Percentiles rank a stretch among this genome's conserved stretches.
phyloP scores from a whole-genome alignment of 2,113 vertebrate species.

The Rhizomys pruinosus region DNA sequence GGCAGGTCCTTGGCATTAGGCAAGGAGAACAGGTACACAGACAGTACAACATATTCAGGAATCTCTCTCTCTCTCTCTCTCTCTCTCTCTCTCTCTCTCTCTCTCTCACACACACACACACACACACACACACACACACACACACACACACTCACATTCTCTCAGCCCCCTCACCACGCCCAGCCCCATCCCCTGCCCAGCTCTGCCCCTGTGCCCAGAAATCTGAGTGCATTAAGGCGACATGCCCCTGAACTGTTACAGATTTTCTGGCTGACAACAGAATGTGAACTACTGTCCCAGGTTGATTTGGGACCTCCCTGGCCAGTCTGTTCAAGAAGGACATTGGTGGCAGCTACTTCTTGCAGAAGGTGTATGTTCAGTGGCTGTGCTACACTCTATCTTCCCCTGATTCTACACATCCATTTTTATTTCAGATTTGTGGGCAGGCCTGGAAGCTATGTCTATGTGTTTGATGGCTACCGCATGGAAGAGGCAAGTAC shows the following conservation, averaged over 20 bases:
- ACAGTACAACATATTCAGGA: neutral
- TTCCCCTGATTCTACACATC: conserved; percentile 1
- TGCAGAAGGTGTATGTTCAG: neutral
- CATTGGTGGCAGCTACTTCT: neutral
- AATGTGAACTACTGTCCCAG: neutral
- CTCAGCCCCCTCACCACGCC: neutral
- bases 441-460: conserved; percentile 94
- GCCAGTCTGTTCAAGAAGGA: neutral
- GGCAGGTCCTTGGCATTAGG: neutral
- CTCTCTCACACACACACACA: neutral
- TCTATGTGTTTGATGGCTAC: conserved; percentile 94
- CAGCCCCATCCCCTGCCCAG: neutral
- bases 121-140: neutral
- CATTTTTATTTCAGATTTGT: conserved; percentile 90
- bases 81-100: neutral
- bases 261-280: neutral
- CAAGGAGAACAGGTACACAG: neutral
- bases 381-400: neutral
- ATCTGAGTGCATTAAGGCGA: neutral
- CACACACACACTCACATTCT: neutral
- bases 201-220: neutral
- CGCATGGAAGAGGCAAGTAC: conserved; percentile 95
- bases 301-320: neutral
- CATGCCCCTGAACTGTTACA: neutral
- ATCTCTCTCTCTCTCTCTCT: neutral